phyloP scores from a whole-genome alignment of 35 echinoderm and acorn worm genomes.

The Strongylocentrotus purpuratus region DNA sequence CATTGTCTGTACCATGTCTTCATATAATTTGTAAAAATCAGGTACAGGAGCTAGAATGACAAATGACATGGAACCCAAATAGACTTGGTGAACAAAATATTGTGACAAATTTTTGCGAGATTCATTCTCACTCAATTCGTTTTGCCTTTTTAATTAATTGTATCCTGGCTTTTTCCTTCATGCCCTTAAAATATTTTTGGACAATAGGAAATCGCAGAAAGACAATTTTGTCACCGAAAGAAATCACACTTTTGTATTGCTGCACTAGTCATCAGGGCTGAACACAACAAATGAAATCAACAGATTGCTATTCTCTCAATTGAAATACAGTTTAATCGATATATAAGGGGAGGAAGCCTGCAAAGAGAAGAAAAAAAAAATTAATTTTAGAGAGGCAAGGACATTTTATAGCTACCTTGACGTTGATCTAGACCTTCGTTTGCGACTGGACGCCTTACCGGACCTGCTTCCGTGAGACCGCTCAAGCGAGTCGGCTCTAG shows the following conservation, averaged over 20 bases:
- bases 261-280: neutral
- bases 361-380: neutral
- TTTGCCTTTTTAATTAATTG: too few relatives aligned
- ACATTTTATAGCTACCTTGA: conserved; percentile 48
- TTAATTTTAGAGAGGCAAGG: neutral
- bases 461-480: conserved; percentile 47
- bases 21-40: neutral
- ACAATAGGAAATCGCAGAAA: too few relatives aligned
- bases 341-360: neutral
- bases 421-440: conserved; percentile 53
- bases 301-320: neutral
- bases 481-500: conserved; percentile 29
- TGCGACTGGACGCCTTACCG: conserved; percentile 52
- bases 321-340: neutral
- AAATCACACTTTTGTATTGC: too few relatives aligned
- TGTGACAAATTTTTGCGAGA: too few relatives aligned
- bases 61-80: too few relatives aligned
- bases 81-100: too few relatives aligned
- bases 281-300: neutral
- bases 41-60: neutral
- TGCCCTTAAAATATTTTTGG: too few relatives aligned
- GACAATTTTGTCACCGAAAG: too few relatives aligned
- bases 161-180: too few relatives aligned
- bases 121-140: too few relatives aligned
- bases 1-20: too few relatives aligned